phyloP scores from a whole-genome alignment of 2,888 invertebrate genomes.

The Caenorhabditis sp. region DNA sequence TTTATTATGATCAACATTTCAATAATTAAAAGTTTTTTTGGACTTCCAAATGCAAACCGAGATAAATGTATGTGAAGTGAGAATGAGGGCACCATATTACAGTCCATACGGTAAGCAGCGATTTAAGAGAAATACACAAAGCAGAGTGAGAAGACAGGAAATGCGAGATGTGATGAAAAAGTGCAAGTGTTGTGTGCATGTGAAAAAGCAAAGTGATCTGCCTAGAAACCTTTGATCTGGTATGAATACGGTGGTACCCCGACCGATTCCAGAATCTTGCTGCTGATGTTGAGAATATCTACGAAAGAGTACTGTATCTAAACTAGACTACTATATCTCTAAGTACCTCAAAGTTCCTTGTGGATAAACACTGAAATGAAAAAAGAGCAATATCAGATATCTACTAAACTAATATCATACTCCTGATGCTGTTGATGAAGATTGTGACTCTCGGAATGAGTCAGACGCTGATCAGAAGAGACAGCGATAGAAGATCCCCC shows the following conservation, averaged over 20 bases:
- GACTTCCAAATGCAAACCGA: no score
- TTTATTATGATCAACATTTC: no score
- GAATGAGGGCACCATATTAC: no score
- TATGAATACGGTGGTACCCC: slow-evolving; percentile 21
- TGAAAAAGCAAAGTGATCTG: slow-evolving; percentile 10
- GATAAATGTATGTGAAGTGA: no score
- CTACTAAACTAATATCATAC: slow-evolving; percentile 17
- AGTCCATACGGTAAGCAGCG: no score
- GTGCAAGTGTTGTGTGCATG: slow-evolving; percentile 52
- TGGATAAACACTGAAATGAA: slow-evolving; percentile 51
- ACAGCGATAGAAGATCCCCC: slow-evolving; percentile 31
- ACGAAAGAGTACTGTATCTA: neutral
- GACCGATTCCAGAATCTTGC: slow-evolving; percentile 12
- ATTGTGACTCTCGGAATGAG: slow-evolving; percentile 1
- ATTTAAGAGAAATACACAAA: neutral
- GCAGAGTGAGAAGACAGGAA: slow-evolving; percentile 31
- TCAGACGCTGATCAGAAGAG: slow-evolving; percentile 8
- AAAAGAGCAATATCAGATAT: neutral
- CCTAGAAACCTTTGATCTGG: slow-evolving; percentile 20
- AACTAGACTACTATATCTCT: slow-evolving; percentile 20
- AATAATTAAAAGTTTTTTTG: no score
- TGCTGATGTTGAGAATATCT: slow-evolving; percentile 25
- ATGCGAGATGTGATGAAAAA: neutral
- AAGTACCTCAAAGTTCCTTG: slow-evolving; percentile 55
- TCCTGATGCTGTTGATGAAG: slow-evolving; percentile 34